Conservation (phyloP, 2,797 vertebrate species). For the Labroides dimidiatus region DNA sequence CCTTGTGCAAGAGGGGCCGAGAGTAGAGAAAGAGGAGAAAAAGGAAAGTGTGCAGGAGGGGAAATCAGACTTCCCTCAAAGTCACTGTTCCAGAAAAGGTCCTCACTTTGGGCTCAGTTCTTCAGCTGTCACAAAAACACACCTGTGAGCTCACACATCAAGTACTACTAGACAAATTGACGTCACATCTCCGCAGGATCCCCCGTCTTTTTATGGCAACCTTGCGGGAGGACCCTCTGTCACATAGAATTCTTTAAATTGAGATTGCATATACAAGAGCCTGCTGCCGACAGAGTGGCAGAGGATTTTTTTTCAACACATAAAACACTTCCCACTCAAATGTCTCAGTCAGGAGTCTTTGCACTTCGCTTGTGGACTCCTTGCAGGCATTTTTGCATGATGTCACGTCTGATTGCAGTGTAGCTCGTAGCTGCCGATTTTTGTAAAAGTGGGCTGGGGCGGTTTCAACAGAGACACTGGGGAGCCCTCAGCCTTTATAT, state of each 20-base stretch:
- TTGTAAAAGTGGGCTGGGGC: constrained; percentile 66
- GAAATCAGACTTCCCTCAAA: constrained; percentile 30
- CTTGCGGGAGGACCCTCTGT: constrained; percentile 55
- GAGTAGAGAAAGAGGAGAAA: constrained; percentile 5
- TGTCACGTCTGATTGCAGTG: constrained; percentile 71
- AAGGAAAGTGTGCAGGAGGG: background rate
- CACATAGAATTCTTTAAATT: constrained; percentile 72
- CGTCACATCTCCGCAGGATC: constrained; percentile 66
- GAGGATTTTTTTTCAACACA: constrained; percentile 61
- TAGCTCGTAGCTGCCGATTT: constrained; percentile 81
- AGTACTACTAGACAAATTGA: constrained; percentile 70
- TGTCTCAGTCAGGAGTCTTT: constrained; percentile 45
- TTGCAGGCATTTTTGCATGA: constrained; percentile 73
- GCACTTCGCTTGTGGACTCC: constrained; percentile 52
- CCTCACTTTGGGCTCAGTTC: constrained; percentile 41
- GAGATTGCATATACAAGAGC: constrained; percentile 84
- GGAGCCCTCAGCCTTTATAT: constrained; percentile 59
- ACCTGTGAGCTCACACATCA: constrained; percentile 80
- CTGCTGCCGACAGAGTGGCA: constrained; percentile 59
- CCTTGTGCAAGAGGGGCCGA: constrained; percentile 60
- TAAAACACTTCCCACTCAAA: constrained; percentile 34
- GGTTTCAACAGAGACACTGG: constrained; percentile 49
- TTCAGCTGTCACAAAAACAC: constrained; percentile 46
- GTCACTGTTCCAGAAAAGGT: constrained; percentile 30
- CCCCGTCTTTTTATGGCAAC: constrained; percentile 69